A percentile compares a stretch with the other conserved stretches of the same genome.
phyloP scores from a whole-genome alignment of 2,888 invertebrate species.

The Meteorus colon region DNA sequence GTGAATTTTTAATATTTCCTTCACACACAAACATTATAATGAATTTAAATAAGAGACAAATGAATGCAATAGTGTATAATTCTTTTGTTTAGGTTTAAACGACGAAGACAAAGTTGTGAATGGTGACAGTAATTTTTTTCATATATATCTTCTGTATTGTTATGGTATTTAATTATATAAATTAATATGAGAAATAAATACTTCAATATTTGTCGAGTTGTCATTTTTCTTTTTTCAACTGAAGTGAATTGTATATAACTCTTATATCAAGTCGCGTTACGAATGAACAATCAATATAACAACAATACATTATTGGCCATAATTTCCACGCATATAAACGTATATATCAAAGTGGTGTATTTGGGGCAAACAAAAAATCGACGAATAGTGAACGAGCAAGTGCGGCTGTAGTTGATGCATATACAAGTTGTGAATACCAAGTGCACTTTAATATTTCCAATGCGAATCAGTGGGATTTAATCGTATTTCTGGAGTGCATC shows the following conservation, averaged over 20 bases:
- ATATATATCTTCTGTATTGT: too few relatives aligned
- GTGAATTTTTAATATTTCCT: background rate
- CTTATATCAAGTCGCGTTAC: too few relatives aligned
- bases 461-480: conserved; percentile 38
- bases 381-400: background rate
- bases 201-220: too few relatives aligned
- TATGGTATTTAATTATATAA: too few relatives aligned
- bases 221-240: too few relatives aligned
- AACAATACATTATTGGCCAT: too few relatives aligned
- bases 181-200: too few relatives aligned
- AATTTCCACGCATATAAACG: background rate
- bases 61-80: background rate
- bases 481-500: conserved; percentile 32
- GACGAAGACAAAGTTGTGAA: background rate
- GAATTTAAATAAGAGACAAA: background rate
- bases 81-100: background rate
- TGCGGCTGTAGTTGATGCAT: background rate
- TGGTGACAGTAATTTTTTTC: background rate
- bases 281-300: too few relatives aligned
- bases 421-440: conserved; percentile 5
- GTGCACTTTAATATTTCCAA: conserved; percentile 32
- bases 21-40: background rate
- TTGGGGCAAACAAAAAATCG: background rate
- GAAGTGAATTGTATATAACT: too few relatives aligned
- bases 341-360: background rate